Evolutionary conservation across 2,888 invertebrate species (phyloP), one percentile per base, ranked within the genome.

Genomic region (Xylota sylvarum): DNA sequence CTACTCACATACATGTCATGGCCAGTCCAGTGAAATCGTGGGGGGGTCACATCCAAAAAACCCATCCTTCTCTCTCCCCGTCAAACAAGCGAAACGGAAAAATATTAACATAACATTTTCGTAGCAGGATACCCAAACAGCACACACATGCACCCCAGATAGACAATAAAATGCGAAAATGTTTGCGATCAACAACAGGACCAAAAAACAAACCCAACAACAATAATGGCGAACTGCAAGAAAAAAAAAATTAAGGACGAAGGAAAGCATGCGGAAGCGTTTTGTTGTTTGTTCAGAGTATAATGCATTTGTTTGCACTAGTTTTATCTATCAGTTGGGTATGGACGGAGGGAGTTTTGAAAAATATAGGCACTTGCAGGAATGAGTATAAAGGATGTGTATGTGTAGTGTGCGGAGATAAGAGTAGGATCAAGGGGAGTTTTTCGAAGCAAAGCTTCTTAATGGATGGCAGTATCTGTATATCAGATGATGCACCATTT

Each of bases 51-150:
- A 37, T 19, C 10, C 6, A 32, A 46, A 60, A 6, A 12, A 56
- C 23, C 55, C 43, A 14, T 5, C 40, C 48, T 14, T 23, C 46
- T 35, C 7, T 17, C 32, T 9, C 56, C n/a, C 17, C 19, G 56
- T 70, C 64, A 65, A 77, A 77, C 70, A 72, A 76, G 50, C 70
- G 56, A 77, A 77, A 77, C 50, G 64, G 55, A 70, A 79, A 64
- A 79, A 74, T 84, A 84, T 84, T 74, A 79, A 84, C 84, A 84
- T 84, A 84, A 84, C 67, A 79, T 69, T 69, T 62, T 67, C 43
- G 43, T 48, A 55, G 35, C 40, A 46, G 14, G 43, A 50, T 58
- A 37, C 14, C 10, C 17, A 32, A 14, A 37, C 48, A 35, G 46
- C 46, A 43, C 48, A 35, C 46, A 65, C 23, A 30, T 56, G 56